These are phyloP conservation scores for Pristionchus exspectatus DNA, from an alignment of 2,888 invertebrate species.

Conservation along the genomic window DNA sequence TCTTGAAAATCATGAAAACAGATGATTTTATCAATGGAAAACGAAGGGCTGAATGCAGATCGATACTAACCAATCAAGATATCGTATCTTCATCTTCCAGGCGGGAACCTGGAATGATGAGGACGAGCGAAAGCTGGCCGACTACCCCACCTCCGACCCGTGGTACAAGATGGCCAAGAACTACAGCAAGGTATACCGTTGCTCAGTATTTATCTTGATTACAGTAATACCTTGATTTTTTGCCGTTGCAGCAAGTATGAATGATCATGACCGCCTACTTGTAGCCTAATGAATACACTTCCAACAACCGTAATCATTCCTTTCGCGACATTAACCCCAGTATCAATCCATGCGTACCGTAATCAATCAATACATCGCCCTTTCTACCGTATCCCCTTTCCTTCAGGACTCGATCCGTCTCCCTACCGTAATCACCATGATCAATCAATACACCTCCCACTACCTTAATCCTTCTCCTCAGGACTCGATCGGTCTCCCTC, in stretches of 20 bases:
- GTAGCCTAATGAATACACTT: no score
- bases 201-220: not conserved
- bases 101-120: conserved; percentile 59
- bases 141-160: conserved; percentile 68
- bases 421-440: not conserved
- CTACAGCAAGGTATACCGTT: conserved; percentile 58
- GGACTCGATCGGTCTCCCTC: conserved; percentile 70
- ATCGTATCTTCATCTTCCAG: conserved; percentile 15
- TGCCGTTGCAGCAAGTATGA: no score
- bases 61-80: not conserved
- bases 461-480: conserved; percentile 19
- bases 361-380: not conserved
- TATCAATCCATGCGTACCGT: not conserved
- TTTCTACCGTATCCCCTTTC: no score
- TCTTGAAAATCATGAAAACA: no score
- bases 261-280: no score
- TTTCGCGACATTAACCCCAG: no score
- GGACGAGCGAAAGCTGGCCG: conserved; percentile 65
- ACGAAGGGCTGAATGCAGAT: no score
- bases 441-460: not conserved
- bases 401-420: no score
- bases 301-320: not conserved
- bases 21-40: no score
- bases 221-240: not conserved
- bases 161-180: conserved; percentile 68